Evolutionary conservation across 2,113 vertebrate species (phyloP).

Genomic region (Athene cunicularia): DNA sequence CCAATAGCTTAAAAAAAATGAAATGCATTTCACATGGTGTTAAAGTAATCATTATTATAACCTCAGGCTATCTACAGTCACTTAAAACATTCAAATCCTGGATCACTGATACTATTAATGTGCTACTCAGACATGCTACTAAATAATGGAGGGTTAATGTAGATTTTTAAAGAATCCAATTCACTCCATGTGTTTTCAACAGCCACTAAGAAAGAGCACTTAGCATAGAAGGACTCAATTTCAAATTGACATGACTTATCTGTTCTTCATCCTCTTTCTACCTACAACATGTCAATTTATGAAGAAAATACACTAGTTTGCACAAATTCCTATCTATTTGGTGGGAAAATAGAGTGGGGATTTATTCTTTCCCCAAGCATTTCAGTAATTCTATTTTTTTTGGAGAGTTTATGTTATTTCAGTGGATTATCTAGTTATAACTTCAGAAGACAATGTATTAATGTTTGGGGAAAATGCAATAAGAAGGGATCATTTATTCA

Average conservation of each 20-base stretch:
- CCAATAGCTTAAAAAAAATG: not conserved
- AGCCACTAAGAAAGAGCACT: not conserved
- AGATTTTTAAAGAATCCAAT: not conserved
- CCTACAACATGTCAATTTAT: not conserved
- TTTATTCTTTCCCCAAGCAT: not conserved
- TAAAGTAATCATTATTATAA: not conserved
- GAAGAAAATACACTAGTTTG: not conserved
- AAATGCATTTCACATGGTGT: not conserved
- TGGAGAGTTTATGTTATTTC: not conserved
- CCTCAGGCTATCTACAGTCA: not conserved
- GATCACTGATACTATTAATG: not conserved
- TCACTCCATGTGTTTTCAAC: not conserved
- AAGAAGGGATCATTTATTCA: not conserved
- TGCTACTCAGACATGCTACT: not conserved
- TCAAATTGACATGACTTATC: not conserved
- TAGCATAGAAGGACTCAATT: not conserved
- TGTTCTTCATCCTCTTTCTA: not conserved
- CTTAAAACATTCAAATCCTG: not conserved
- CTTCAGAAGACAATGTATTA: not conserved
- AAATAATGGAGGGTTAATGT: not conserved
- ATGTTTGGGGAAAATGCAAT: not conserved
- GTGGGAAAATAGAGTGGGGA: not conserved
- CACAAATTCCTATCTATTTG: not conserved
- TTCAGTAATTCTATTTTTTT: not conserved
- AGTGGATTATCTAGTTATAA: not conserved